Base-by-base conservation (phyloP, 2,888 invertebrate genomes). In the Cristatella mucedo region DNA sequence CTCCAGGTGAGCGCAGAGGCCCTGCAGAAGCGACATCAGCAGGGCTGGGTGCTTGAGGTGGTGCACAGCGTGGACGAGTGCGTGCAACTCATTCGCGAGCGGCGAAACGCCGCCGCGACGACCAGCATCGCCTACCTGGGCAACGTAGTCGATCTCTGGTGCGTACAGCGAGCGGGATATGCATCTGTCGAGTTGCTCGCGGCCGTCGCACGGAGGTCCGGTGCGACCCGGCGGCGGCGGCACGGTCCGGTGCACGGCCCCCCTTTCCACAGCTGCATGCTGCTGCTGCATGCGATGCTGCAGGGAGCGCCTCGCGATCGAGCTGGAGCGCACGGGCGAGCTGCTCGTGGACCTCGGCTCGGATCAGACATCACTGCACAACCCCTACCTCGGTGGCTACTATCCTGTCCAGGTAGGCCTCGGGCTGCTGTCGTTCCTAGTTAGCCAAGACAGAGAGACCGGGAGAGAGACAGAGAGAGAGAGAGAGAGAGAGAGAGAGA, bases 361-460 rank as follows among this genome's bases (percentile, higher is more conserved):
- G 2, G 75, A 75, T 53, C 75, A 75, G 55, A 75, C 75, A 0
- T 74, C 73, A 0, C 71, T 72, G 38, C 75, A 75, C 53, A 73
- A 73, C 51, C 73, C 74, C 1, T 74, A 67, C 54, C 65, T 66
- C 32, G 75, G 74, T 0, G 75, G 74, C 1, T 75, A 75, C 54
- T 75, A 71, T 51, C 74, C 74, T 2, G 71, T 67, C 2, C 67
- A 68, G 54, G 68, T 68, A 52, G 29, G 16, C 15, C 20, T 26
- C 20, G 11, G 9, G 9, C 22, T 22, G 3, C 13, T 15, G 19
- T n/a, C 18, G 11, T 24, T n/a, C n/a, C n/a, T n/a, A n/a, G n/a
- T n/a, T n/a, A n/a, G n/a, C n/a, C n/a, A n/a, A n/a, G n/a, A n/a
- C n/a, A n/a, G n/a, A n/a, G n/a, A n/a, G n/a, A n/a, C n/a, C n/a